phyloP scores from a whole-genome alignment of 2,888 invertebrate species.

The Leistus spinibarbis region DNA sequence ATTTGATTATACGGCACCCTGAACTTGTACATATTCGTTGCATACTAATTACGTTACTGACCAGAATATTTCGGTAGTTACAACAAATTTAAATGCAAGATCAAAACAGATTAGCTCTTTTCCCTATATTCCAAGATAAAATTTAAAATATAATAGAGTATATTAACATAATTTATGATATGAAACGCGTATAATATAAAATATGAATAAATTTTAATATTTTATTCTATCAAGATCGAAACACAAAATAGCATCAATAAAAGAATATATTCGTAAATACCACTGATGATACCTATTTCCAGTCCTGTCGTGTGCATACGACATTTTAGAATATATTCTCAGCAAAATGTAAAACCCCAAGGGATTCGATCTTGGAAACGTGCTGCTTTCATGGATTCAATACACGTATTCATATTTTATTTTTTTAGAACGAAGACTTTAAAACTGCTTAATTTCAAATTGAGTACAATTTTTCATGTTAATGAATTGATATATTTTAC shows the following conservation, averaged over 20 bases:
- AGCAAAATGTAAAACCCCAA: neutral
- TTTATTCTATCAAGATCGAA: neutral
- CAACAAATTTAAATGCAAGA: too few relatives aligned
- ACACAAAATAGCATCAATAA: neutral
- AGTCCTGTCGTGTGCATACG: neutral
- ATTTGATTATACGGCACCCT: too few relatives aligned
- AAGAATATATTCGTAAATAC: neutral
- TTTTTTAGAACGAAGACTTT: neutral
- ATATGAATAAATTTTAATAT: neutral
- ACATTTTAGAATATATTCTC: neutral
- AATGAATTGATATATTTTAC: neutral
- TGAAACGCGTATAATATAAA: neutral
- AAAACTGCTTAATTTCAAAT: neutral
- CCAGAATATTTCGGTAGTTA: too few relatives aligned
- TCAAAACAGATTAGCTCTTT: too few relatives aligned
- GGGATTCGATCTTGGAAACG: neutral
- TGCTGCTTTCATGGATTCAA: neutral
- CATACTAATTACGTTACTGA: too few relatives aligned
- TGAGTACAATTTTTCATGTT: neutral
- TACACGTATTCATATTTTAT: constrained; percentile 19
- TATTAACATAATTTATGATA: neutral
- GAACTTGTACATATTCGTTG: too few relatives aligned
- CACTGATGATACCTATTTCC: neutral
- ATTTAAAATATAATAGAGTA: neutral
- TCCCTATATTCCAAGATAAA: too few relatives aligned